A percentile compares a stretch with the other conserved stretches of the same genome.
Conservation (phyloP, 2,888 invertebrate species). For the Hipparchia sbordonii region DNA sequence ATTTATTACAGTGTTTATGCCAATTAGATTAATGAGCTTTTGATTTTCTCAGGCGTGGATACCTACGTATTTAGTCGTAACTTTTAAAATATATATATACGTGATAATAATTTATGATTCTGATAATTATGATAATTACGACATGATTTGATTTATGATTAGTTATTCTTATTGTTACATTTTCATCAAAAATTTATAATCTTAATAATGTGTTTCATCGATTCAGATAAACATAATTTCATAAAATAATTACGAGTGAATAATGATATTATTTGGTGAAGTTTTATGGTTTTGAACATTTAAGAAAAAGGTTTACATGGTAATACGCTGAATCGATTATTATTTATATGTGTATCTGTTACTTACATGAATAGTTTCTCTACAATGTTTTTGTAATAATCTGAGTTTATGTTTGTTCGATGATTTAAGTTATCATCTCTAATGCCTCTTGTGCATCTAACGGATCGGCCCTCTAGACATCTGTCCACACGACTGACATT, state of each 20-base stretch:
- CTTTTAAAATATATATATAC: no score
- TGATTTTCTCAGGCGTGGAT: background rate
- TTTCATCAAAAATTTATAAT: background rate
- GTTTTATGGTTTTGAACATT: background rate
- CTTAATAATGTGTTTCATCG: background rate
- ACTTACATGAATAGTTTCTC: background rate
- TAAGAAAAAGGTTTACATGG: background rate
- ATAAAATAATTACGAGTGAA: background rate
- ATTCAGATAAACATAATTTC: background rate
- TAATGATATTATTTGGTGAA: background rate
- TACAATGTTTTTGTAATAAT: conserved; percentile 11
- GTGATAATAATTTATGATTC: no score
- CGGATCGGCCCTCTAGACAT: conserved; percentile 40
- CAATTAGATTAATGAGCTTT: background rate
- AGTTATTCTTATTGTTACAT: no score
- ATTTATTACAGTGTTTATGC: background rate
- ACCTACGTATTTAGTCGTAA: background rate
- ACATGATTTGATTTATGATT: no score
- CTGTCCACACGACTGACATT: conserved; percentile 40
- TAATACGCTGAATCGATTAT: background rate
- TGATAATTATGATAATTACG: no score
- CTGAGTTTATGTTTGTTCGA: background rate
- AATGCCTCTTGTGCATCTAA: conserved; percentile 38
- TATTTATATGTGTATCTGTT: no score
- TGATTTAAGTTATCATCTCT: conserved; percentile 18